Evolutionary conservation across 2,113 vertebrate species (phyloP), one percentile per base, ranked within the genome.

Genomic region (Petaurus breviceps): DNA sequence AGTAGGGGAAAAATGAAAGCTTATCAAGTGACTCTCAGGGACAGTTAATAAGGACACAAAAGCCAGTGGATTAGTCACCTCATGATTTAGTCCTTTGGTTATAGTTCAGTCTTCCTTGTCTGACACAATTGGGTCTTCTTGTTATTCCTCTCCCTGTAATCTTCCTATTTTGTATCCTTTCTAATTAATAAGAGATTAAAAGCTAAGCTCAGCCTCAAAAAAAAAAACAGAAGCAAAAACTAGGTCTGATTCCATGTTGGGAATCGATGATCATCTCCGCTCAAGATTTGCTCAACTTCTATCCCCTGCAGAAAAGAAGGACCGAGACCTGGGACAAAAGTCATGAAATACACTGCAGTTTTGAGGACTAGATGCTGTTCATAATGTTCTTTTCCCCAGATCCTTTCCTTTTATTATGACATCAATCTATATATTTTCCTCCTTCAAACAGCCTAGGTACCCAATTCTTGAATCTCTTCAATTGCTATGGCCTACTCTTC

Each of bases 161-260:
- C 12, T 77, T 2, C 16, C 68, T 77, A 19, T 6, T 77, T n/a
- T 77, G 3, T 12, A 31, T 61, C 0, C 2, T 61, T 0, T 12
- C 10, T 31, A 61, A 61, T 10, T 2, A 10, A 31, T 10, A 31
- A 31, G 28, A 61, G 28, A 57, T 0, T 31, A 0, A n/a, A n/a
- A 16, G 4, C 16, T 14, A 77, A 16, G 14, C n/a, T n/a, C 14
- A 77, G 4, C 37, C 5, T 16, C 68, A 6, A 0, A 5, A n/a
- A 0, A 19, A n/a, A n/a, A 14, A 16, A 2, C 11, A 16, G 31
- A 0, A 4, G n/a, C n/a, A n/a, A n/a, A n/a, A n/a, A n/a, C n/a
- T n/a, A n/a, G n/a, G n/a, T n/a, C n/a, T n/a, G 5, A 19, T 77
- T 77, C 37, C 5, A 22, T 26, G 11, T 77, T 7, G 22, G 31